Conservation (phyloP, 2,888 invertebrate genomes). For the Diarsia brunnea region DNA sequence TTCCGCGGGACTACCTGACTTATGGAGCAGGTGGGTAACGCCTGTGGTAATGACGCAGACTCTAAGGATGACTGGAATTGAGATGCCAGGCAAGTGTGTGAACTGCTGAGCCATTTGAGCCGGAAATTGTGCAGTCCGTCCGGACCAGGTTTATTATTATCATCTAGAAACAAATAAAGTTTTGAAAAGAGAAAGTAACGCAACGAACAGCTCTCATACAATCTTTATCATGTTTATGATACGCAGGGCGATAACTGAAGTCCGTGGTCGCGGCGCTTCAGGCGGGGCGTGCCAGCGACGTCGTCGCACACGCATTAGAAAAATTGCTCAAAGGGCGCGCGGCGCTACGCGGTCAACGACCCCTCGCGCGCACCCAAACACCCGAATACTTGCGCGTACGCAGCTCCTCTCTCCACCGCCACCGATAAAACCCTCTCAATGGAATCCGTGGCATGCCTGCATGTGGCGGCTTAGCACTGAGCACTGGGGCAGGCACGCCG, state of each 20-base stretch:
- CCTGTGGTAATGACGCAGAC: too few species aligned
- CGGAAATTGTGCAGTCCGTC: too few species aligned
- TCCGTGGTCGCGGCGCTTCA: constrained; percentile 12
- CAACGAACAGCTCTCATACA: constrained; percentile 18
- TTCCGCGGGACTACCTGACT: too few species aligned
- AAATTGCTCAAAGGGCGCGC: constrained; percentile 78
- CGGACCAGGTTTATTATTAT: too few species aligned
- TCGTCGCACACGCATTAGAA: constrained; percentile 71
- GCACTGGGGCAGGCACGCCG: constrained; percentile 67
- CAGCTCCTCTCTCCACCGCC: constrained; percentile 75
- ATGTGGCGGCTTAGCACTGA: constrained; percentile 68
- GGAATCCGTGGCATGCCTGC: constrained; percentile 80
- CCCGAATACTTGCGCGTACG: constrained; percentile 87
- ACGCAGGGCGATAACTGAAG: constrained; percentile 30
- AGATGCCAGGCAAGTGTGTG: too few species aligned
- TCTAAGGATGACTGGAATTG: too few species aligned
- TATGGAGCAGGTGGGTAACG: too few species aligned
- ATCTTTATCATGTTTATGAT: constrained; percentile 22
- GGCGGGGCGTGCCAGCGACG: constrained; percentile 27
- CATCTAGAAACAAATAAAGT: too few species aligned
- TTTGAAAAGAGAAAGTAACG: too few species aligned
- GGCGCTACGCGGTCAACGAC: constrained; percentile 80
- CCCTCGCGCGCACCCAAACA: constrained; percentile 78
- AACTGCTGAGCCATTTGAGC: too few species aligned
- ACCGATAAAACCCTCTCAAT: constrained; percentile 79